Evolutionary conservation across 2,113 vertebrate species (phyloP).

Genomic region (Nothoprocta pentlandii): DNA sequence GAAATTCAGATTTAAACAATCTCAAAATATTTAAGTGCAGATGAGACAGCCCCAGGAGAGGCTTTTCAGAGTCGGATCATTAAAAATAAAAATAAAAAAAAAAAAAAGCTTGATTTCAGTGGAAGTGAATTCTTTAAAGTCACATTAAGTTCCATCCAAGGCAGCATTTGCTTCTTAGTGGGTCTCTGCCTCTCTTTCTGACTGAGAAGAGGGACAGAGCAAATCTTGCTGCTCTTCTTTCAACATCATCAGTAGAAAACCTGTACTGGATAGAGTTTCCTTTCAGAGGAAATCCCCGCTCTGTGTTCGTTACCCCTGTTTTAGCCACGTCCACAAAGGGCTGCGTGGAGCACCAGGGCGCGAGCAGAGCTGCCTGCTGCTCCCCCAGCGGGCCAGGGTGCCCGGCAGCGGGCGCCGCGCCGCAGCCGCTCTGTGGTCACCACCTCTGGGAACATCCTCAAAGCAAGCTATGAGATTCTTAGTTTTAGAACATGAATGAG

Average conservation of each 20-base stretch:
- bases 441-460: background rate
- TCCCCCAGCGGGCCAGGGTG: too few relatives aligned
- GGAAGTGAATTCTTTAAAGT: constrained; percentile 29
- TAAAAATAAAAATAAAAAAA: background rate
- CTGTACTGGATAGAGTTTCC: accelerated
- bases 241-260: background rate
- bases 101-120: background rate
- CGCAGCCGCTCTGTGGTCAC: too few relatives aligned
- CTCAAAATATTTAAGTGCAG: background rate
- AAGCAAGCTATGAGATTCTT: background rate
- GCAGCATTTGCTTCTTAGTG: background rate
- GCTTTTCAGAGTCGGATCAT: background rate
- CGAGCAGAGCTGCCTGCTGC: too few relatives aligned
- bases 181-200: background rate
- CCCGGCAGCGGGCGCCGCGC: too few relatives aligned
- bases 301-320: accelerated
- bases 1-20: background rate
- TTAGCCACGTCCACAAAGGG: too few relatives aligned
- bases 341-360: too few relatives aligned
- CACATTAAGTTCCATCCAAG: constrained; percentile 49
- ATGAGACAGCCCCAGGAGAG: background rate
- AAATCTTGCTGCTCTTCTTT: background rate
- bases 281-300: background rate
- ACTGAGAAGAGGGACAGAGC: background rate
- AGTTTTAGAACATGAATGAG: background rate